A percentile compares a stretch with the other conserved stretches of the same genome.
These are phyloP conservation scores for Steinernema carpocapsae DNA, from an alignment of 2,888 invertebrate genomes.

Conservation along the genomic window DNA sequence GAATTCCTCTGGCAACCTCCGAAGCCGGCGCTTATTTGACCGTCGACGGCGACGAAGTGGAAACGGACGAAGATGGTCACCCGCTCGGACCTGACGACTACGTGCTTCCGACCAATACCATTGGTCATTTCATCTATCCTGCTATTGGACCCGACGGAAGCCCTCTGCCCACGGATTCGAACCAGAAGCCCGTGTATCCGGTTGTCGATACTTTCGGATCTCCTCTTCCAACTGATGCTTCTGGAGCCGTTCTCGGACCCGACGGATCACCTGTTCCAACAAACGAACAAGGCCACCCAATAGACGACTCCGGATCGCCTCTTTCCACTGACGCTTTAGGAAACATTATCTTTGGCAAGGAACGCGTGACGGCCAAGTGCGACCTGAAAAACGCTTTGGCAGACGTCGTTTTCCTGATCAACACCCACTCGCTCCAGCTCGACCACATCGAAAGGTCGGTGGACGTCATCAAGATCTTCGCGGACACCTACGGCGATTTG, in stretches of 20 bases:
- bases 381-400: background rate
- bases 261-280: slow-evolving; percentile 51
- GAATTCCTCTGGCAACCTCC: slow-evolving; percentile 40
- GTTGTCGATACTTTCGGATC: slow-evolving; percentile 17
- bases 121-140: slow-evolving; percentile 45
- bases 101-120: slow-evolving; percentile 36
- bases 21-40: slow-evolving; percentile 21
- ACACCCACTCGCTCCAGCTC: slow-evolving; percentile 3
- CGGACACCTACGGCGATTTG: slow-evolving; percentile 47
- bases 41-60: slow-evolving; percentile 1
- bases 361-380: slow-evolving; percentile 25
- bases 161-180: slow-evolving; percentile 53
- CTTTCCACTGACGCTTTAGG: slow-evolving; percentile 42
- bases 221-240: slow-evolving; percentile 43
- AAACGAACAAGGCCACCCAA: slow-evolving; percentile 45
- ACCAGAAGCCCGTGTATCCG: slow-evolving; percentile 36
- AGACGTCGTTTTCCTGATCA: slow-evolving; percentile 16
- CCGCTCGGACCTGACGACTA: slow-evolving; percentile 39
- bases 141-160: slow-evolving; percentile 54
- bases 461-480: slow-evolving; percentile 41
- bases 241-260: slow-evolving; percentile 42
- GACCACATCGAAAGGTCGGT: background rate
- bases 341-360: slow-evolving; percentile 38
- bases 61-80: background rate
- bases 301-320: slow-evolving; percentile 37